Conservation (phyloP, 2,797 vertebrate genomes). For the Pterois miles region DNA sequence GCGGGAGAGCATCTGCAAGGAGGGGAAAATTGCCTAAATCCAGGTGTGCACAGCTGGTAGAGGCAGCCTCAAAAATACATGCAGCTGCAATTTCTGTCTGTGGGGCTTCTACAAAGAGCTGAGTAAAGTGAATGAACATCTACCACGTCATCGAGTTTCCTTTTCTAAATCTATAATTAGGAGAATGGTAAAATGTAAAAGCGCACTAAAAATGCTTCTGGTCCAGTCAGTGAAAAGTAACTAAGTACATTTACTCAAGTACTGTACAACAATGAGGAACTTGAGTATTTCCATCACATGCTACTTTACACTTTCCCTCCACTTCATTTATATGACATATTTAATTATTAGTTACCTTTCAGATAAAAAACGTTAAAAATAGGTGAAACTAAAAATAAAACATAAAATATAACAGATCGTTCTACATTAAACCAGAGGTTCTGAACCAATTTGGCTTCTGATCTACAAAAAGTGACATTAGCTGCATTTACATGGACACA, state of each 20-base stretch:
- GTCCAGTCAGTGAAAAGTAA: background rate
- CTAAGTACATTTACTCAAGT: background rate
- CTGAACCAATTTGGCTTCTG: too few species aligned
- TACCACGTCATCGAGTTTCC: background rate
- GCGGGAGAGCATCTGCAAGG: background rate
- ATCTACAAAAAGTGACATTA: too few species aligned
- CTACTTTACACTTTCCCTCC: background rate
- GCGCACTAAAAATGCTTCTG: background rate
- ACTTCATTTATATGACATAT: background rate
- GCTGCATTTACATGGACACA: too few species aligned
- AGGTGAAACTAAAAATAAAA: background rate
- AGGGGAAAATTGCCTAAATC: background rate
- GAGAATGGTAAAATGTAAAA: background rate
- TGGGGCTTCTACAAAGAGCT: background rate
- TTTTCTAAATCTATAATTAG: background rate
- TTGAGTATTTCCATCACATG: background rate
- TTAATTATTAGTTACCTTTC: background rate
- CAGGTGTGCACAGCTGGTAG: constrained; percentile 5
- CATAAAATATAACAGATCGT: background rate
- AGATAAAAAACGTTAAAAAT: background rate
- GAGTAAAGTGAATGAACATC: background rate
- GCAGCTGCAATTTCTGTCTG: background rate
- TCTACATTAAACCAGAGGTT: background rate
- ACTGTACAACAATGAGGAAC: background rate
- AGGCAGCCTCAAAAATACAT: background rate